These are phyloP conservation scores for Platynereis dumerilii DNA, from an alignment of 2,888 invertebrate genomes.

Conservation along the genomic window DNA sequence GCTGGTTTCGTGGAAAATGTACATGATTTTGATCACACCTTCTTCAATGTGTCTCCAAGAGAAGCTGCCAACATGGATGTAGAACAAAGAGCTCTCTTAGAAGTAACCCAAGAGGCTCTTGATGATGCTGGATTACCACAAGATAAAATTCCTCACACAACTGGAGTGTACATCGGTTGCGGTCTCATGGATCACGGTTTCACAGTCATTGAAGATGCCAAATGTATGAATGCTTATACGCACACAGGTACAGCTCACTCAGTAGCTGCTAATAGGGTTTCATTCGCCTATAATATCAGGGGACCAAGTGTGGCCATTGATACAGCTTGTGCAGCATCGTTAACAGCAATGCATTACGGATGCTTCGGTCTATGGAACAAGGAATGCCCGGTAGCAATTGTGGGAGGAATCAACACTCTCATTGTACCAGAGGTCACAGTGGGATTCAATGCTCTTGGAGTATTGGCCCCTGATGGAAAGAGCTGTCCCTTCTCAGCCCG, in stretches of 20 bases:
- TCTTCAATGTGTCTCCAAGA: constrained; percentile 35
- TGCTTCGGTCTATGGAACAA: constrained; percentile 29
- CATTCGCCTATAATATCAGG: constrained; percentile 46
- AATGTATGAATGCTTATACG: constrained; percentile 27
- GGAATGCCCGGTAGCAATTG: constrained; percentile 43
- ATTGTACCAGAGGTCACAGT: constrained; percentile 46
- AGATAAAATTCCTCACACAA: constrained; percentile 22
- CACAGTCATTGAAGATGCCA: constrained; percentile 17
- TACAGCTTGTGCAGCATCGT: constrained; percentile 53
- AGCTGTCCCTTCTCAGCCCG: constrained; percentile 55
- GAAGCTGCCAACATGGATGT: constrained; percentile 35
- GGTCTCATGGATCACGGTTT: constrained; percentile 27
- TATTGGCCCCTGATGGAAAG: constrained; percentile 53
- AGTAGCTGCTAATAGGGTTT: constrained; percentile 43
- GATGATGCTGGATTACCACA: constrained; percentile 31
- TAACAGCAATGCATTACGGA: constrained; percentile 34
- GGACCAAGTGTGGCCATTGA: constrained; percentile 55
- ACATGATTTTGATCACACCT: constrained; percentile 33
- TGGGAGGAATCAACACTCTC: constrained; percentile 51
- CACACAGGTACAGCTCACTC: constrained; percentile 35
- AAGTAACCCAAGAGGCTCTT: constrained; percentile 33
- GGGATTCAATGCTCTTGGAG: constrained; percentile 46
- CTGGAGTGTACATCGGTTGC: constrained; percentile 33
- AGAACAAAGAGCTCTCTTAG: constrained; percentile 32
- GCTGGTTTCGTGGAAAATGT: constrained; percentile 24